Base-by-base conservation (phyloP, 2,113 vertebrate species). In the Leptocoma aspasia region DNA sequence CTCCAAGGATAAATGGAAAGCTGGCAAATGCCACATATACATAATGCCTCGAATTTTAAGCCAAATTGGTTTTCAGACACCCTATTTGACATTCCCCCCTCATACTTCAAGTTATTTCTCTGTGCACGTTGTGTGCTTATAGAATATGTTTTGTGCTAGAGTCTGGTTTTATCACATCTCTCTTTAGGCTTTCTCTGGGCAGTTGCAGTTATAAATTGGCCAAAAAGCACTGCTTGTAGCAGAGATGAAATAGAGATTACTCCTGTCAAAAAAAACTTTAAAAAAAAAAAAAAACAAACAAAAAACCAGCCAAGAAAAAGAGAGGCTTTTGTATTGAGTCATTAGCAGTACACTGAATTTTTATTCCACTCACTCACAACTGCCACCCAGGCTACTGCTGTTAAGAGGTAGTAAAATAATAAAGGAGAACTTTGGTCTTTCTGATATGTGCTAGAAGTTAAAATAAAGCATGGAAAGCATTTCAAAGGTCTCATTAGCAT, bases 161-260 rank as follows among this genome's bases (percentile, higher is more conserved):
- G 79, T 93, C 91, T 95, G 92, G 80, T 93, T 85, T 95, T 76
- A 82, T 96, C 76, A 95, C 54, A 75, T 87, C 50, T 93, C 72
- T n/a, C 89, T 86, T 85, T 61, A 95, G 82, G 88, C 82, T 95
- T 90, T 97, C 92, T 92, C 53, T 47, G 86, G 88, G 90, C 60
- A 96, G 88, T 44, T 86, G 47, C 82, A 83, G 73, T 94, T 96
- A 95, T 68, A 90, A 96, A 93, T 90, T 96, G 88, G 65, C 88
- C 72, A 86, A 93, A 89, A 92, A 92, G 56, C 69, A 69, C 30
- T 79, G 64, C 80, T 82, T 93, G 57, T 81, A 86, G 80, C 52
- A 76, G 31, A 95, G 72, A 89, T 69, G 50, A 96, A 92, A 90
- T 26, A 85, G 71, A 95, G 60, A 96, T 78, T 86, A 84, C 7